Base-by-base conservation (phyloP, 2,888 invertebrate species). In the Diachrysia chrysitis region DNA sequence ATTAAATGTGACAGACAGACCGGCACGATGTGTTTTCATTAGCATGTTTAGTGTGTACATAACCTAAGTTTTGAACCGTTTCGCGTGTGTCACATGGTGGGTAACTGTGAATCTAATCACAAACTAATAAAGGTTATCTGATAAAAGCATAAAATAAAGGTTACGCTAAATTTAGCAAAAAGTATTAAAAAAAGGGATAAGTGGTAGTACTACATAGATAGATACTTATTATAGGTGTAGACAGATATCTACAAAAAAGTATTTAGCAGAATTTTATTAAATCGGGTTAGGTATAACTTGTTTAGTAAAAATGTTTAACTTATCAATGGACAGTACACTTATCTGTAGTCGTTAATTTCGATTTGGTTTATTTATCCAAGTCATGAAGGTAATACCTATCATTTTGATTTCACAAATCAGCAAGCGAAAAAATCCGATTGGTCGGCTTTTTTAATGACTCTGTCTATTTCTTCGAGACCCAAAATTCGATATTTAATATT, bases 1-100 rank as follows among this genome's bases (percentile, higher is more conserved):
- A 85, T 75, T 82, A 81, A 66, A 78, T 86, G 86, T 90, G 89
- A 88, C 76, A 81, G 68, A 56, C 74, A 65, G 53, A 67, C 73
- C 82, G 42, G 46, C 62, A 65, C 61, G 25, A 58, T 66, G 35
- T 67, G 35, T 67, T 51, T 48, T 60, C 32, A 62, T 63, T 63
- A 63, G 21, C 48, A 70, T 61, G 55, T 60, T 19, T 67, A 4
- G 42, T 58, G 55, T 66, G 16, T 58, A 61, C 59, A 46, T 63
- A 71, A 46, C 42, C 42, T 63, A 58, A 14, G 29, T 51, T 10
- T 61, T 21, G 48, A 21, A 55, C 53, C 53, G 21, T 53, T 54
- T 70, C 56, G 48, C 9, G 37, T 37, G 57, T 29, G 12, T 61
- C 51, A 14, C 17, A 12, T 21, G 48, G 12, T 51, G 10, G 9